phyloP scores from a whole-genome alignment of 2,113 vertebrate species.

The Pollimyrus isidori region DNA sequence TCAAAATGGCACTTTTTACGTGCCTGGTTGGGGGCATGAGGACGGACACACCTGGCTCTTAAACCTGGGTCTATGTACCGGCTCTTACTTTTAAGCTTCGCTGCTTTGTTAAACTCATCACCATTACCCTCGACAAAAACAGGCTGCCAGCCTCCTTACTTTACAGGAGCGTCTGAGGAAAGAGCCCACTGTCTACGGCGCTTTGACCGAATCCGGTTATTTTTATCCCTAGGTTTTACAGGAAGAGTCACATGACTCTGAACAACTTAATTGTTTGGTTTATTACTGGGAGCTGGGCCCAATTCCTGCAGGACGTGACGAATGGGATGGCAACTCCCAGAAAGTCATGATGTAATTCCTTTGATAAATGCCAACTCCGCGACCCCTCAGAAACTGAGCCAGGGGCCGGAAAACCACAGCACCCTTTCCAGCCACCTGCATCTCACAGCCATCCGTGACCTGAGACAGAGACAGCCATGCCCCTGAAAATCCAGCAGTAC shows the following conservation, averaged over 20 bases:
- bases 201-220: conserved; percentile 39
- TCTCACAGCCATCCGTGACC: too few species aligned
- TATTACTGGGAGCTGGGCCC: conserved; percentile 39
- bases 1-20: background rate
- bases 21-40: background rate
- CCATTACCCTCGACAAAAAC: background rate
- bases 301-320: conserved; percentile 40
- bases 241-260: conserved; percentile 37
- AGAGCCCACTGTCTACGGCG: background rate
- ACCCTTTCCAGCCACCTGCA: conserved; percentile 30
- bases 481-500: background rate
- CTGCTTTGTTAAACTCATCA: conserved; percentile 32
- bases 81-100: conserved; percentile 48
- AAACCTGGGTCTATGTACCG: conserved; percentile 49
- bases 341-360: conserved; percentile 47
- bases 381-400: conserved; percentile 44
- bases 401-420: conserved; percentile 45
- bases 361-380: conserved; percentile 49
- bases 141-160: background rate
- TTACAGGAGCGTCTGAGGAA: background rate
- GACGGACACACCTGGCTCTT: conserved; percentile 48
- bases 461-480: background rate
- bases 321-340: conserved; percentile 45
- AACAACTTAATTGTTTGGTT: conserved; percentile 50
- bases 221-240: conserved; percentile 32